Base-by-base conservation (phyloP, 2,888 invertebrate species). In the Hypselothyrea guttata region DNA sequence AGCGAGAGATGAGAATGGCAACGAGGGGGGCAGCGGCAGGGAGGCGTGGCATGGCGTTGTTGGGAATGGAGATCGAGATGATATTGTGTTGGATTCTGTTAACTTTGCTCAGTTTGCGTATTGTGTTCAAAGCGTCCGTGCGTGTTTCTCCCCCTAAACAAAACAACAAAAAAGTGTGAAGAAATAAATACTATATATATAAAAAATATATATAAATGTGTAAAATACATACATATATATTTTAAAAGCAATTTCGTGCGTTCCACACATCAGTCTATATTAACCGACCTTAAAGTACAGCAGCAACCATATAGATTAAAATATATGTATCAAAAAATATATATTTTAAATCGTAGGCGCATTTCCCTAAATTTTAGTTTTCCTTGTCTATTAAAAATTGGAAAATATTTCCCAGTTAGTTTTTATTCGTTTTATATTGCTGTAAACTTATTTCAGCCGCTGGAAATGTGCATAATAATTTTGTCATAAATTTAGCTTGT, bases 31-130 rank as follows among this genome's bases (percentile, higher is more conserved):
- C 22, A 22, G 22, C 22, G 22, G 22, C 5, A 22, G 22, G 22
- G 22, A 22, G 22, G 22, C 3, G 22, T 22, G 22, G 22, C 22
- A 22, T 22, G 22, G 22, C 22, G 22, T 22, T 5, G 22, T 22
- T 41, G 27, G 13, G 37, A 8, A 22, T 22, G 22, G 22, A 22
- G 22, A 22, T 22, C 22, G 22, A 22, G 22, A 22, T 22, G 22
- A 22, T 4, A 22, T 22, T 22, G 22, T 55, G 34, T 35, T 56
- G 45, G 53, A 58, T 58, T 53, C 53, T 58, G 53, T 30, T 53
- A 54, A 54, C 35, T 59, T 59, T 35, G 33, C 59, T 59, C 59
- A 59, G 58, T 58, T 59, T 38, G 54, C 48, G 54, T 54, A 44
- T 44, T 33, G 31, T 48, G 41, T 54, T 59, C 54, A 38, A 59